Evolutionary conservation across 2,113 vertebrate genomes (phyloP).

Genomic region (Micronisus gabar): DNA sequence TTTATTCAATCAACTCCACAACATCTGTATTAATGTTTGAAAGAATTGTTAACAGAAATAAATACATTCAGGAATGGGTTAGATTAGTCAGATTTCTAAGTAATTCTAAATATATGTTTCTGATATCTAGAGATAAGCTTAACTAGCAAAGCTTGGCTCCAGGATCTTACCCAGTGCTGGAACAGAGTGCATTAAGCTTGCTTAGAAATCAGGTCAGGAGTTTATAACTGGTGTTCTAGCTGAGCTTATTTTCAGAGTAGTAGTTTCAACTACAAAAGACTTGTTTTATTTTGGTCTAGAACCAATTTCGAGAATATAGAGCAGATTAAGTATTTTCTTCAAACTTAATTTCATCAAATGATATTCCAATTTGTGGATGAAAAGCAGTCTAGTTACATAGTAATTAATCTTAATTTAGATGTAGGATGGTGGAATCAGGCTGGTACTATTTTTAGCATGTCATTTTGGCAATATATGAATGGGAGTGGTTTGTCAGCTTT

Average conservation of each 20-base stretch:
- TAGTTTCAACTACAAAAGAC: neutral
- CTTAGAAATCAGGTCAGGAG: neutral
- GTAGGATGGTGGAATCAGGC: neutral
- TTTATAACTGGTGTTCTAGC: neutral
- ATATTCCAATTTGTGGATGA: constrained; percentile 11
- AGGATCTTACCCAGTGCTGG: neutral
- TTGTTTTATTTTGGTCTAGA: constrained; percentile 25
- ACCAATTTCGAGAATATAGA: neutral
- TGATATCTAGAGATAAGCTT: neutral
- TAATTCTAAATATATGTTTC: neutral
- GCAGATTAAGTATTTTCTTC: constrained; percentile 14
- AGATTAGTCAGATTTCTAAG: neutral
- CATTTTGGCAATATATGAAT: neutral
- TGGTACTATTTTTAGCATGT: neutral
- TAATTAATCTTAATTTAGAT: constrained; percentile 38
- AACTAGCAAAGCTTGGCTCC: neutral
- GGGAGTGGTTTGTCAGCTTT: neutral
- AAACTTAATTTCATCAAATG: constrained; percentile 18
- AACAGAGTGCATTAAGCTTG: neutral
- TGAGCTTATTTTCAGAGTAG: neutral
- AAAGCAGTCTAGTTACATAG: neutral
- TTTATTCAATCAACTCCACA: neutral
- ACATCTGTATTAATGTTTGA: neutral
- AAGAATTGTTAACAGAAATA: neutral
- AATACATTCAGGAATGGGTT: neutral